A percentile compares a stretch with the other conserved stretches of the same genome.
phyloP scores from a whole-genome alignment of 1,140 invertebrate genomes.

The Trichomalopsis sarcophagae region DNA sequence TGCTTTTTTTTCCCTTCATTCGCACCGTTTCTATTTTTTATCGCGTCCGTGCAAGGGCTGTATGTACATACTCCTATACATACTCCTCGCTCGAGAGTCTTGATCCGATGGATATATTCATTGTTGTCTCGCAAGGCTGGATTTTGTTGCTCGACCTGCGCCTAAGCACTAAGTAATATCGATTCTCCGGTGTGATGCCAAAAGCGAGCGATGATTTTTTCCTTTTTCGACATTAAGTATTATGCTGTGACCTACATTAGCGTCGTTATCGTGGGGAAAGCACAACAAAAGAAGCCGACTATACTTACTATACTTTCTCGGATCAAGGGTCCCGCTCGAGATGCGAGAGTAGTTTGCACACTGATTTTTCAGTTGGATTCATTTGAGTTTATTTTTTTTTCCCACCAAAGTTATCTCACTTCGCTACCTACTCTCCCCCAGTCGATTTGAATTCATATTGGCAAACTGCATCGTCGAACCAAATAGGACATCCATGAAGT shows the following conservation, averaged over 20 bases:
- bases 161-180: neutral
- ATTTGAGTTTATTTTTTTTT: conserved; percentile 21
- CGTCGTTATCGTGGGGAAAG: neutral
- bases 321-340: neutral
- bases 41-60: neutral
- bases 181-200: neutral
- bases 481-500: conserved; percentile 52
- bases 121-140: neutral
- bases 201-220: neutral
- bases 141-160: neutral
- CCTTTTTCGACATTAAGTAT: neutral
- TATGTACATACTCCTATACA: neutral
- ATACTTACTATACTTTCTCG: neutral
- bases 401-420: conserved; percentile 35
- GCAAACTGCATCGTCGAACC: conserved; percentile 32
- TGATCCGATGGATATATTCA: neutral
- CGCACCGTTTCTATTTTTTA: neutral
- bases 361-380: conserved; percentile 21
- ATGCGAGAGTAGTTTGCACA: neutral
- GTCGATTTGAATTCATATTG: conserved; percentile 40
- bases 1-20: neutral
- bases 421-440: conserved; percentile 35
- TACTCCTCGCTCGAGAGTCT: neutral
- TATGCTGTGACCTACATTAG: neutral
- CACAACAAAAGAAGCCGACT: neutral